phyloP scores from a whole-genome alignment of 2,888 invertebrate species.

The Tupiocoris notatus region DNA sequence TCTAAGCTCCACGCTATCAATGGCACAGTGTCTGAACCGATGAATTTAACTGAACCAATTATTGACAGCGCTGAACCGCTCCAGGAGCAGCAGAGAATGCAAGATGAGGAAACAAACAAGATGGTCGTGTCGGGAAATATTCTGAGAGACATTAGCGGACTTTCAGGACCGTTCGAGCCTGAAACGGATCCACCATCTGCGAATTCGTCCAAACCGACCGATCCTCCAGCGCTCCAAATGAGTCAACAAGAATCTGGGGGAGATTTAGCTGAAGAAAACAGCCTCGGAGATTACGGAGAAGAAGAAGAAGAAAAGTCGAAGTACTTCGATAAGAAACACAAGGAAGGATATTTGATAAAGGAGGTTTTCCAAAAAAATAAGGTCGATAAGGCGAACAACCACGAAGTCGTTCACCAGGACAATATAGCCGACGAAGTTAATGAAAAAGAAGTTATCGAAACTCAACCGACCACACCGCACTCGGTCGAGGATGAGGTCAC shows the following conservation, averaged over 20 bases:
- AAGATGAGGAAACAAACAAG: slow-evolving; percentile 12
- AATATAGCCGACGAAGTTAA: slow-evolving; percentile 33
- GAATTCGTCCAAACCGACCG: not conserved
- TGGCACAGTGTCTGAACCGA: not conserved
- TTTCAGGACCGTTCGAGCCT: slow-evolving; percentile 21
- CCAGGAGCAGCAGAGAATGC: not conserved
- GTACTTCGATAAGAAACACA: slow-evolving; percentile 15
- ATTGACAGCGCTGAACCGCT: not conserved
- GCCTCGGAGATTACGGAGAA: slow-evolving; percentile 17
- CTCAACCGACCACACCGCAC: slow-evolving; percentile 3
- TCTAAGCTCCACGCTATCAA: not conserved
- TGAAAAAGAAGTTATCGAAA: slow-evolving; percentile 29
- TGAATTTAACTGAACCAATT: not conserved
- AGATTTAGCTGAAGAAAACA: slow-evolving; percentile 16
- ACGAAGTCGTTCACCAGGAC: slow-evolving; percentile 10
- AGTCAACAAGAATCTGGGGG: not conserved
- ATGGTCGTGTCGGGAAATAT: not conserved
- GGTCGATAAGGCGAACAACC: slow-evolving; percentile 7
- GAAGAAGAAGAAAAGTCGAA: slow-evolving; percentile 18
- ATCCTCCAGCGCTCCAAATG: not conserved
- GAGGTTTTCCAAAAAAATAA: slow-evolving; percentile 3
- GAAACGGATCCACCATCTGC: slow-evolving; percentile 3
- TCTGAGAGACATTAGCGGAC: slow-evolving; percentile 6
- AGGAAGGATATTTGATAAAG: slow-evolving; percentile 13
- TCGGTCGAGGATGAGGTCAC: not conserved